A percentile compares a stretch with the other conserved stretches of the same genome.
phyloP scores from a whole-genome alignment of 2,888 invertebrate species.

The Ophion slaviceki region DNA sequence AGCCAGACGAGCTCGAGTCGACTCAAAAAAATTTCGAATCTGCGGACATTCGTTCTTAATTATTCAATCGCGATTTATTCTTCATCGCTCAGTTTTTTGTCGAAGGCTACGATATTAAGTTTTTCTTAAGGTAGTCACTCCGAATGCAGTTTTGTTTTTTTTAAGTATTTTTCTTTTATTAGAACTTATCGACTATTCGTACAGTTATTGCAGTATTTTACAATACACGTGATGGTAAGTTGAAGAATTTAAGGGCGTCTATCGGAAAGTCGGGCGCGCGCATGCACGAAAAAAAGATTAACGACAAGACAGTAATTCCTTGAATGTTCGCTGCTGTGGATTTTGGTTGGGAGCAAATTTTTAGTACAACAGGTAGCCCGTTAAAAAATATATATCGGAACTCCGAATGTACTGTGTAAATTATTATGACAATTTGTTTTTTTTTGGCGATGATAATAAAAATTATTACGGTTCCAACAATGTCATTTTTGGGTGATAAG shows the following conservation, averaged over 20 bases:
- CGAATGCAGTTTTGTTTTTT: slow-evolving; percentile 17
- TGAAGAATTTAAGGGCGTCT: slow-evolving; percentile 74
- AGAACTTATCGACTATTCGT: slow-evolving; percentile 78
- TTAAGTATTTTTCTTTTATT: slow-evolving; percentile 76
- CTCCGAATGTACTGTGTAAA: too few relatives aligned
- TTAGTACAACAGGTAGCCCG: too few relatives aligned
- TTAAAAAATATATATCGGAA: slow-evolving; percentile 9
- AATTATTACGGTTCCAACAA: background rate
- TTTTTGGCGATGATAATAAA: background rate
- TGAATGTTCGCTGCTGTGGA: background rate
- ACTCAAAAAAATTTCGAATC: slow-evolving; percentile 6
- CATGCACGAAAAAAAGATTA: slow-evolving; percentile 30
- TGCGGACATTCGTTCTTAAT: slow-evolving; percentile 10
- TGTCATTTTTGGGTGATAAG: background rate
- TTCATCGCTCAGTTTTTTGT: background rate
- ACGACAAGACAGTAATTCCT: background rate
- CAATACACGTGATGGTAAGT: slow-evolving; percentile 77
- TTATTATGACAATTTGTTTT: background rate
- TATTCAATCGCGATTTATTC: background rate
- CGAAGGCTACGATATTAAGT: background rate
- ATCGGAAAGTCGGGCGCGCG: slow-evolving; percentile 73
- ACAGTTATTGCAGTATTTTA: slow-evolving; percentile 81
- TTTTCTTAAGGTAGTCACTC: too few relatives aligned
- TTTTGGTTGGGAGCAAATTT: background rate
- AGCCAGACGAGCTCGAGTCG: background rate